A percentile compares a stretch with the other conserved stretches of the same genome.
These are phyloP conservation scores for Onychorhynchus coronatus DNA, from an alignment of 2,113 vertebrate species.

Conservation along the genomic window DNA sequence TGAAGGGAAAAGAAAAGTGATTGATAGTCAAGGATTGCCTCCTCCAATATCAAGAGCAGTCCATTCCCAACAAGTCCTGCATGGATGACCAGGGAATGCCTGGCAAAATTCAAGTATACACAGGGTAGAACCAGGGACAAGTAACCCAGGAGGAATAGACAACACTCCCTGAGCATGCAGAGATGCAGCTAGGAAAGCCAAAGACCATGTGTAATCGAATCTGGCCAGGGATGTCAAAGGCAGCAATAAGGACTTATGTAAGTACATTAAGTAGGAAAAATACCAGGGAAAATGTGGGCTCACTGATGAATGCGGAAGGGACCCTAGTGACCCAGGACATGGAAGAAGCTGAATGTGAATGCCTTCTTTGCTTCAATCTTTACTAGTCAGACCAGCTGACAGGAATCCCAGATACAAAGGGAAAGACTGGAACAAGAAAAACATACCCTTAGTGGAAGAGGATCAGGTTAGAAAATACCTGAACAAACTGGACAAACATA, in stretches of 20 bases:
- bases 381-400: neutral
- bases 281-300: neutral
- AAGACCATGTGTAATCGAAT: neutral
- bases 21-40: neutral
- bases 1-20: neutral
- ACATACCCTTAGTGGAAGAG: neutral
- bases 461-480: neutral
- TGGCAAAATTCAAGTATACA: neutral
- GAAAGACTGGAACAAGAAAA: neutral
- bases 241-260: neutral
- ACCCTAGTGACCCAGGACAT: neutral
- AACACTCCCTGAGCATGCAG: neutral
- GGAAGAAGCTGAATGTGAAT: neutral
- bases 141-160: neutral
- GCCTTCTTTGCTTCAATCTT: neutral
- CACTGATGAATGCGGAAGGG: neutral
- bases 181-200: neutral
- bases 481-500: neutral
- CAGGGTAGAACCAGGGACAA: neutral
- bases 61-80: neutral
- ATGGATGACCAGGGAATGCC: neutral
- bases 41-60: neutral
- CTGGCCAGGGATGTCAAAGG: neutral
- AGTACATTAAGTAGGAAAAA: neutral
- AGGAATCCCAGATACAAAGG: neutral